Evolutionary conservation across 2,113 vertebrate species (phyloP), one percentile per base, ranked within the genome.

Genomic region (Phylloscopus trochilus): DNA sequence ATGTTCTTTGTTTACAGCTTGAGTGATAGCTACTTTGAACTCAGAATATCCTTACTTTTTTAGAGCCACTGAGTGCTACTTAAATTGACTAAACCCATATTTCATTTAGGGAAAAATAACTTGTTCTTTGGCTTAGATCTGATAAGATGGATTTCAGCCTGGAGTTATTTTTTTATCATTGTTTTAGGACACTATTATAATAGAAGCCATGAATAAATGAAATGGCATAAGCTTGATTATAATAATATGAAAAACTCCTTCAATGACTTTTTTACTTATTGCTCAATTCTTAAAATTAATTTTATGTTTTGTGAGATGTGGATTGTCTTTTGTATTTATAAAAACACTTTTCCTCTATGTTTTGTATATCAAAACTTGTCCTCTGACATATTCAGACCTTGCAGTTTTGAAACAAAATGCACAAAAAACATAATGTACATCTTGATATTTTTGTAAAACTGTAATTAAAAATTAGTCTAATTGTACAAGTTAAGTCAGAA

Each of bases 131-230:
- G 47, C 47, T 72, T 90, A 43, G 53, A 93, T 55, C 73, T 87
- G 66, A 51, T 60, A 70, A 67, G 23, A 64, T 93, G 66, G 44
- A 52, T 90, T 91, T 77, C 58, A 84, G 56, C 87, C 70, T 89
- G 56, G 22, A 90, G 63, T 46, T 92, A 74, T 83, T 95, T 95
- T 95, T 93, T 92, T 89, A 33, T 78, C 24, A 41, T 52, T 90
- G 23, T 84, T 87, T 93, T 68, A 64, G 68, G 89, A 63, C 1
- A 31, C 22, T 51, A 37, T 60, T 89, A 18, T 46, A 82, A 68
- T 33, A 53, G 39, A 78, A 72, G 13, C 22, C n/a, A 49, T 56
- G 33, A 93, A 81, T 90, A 90, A 93, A 92, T 66, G 30, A 33
- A 63, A 52, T 63, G 43, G 20, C 49, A 92, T 86, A 81, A 75